Evolutionary conservation across 2,888 invertebrate genomes (phyloP).

Genomic region (Phortica magna): DNA sequence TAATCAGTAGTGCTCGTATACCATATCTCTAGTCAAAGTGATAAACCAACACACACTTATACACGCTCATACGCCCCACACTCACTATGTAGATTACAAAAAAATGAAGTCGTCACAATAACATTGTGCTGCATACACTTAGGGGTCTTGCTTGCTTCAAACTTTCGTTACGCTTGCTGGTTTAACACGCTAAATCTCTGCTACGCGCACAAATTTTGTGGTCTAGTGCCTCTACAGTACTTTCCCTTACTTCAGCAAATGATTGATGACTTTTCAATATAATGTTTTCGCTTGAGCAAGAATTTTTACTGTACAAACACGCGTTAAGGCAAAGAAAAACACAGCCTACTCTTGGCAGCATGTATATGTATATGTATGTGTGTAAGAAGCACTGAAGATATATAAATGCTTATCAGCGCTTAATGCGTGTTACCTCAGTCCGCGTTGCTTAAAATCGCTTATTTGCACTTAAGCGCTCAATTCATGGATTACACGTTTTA

Average conservation of each 20-base stretch:
- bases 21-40: too few relatives aligned
- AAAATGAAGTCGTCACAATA: slow-evolving; percentile 3
- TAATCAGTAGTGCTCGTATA: too few relatives aligned
- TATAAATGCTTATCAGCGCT: not conserved
- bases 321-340: not conserved
- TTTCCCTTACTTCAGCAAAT: not conserved
- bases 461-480: slow-evolving; percentile 11
- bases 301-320: not conserved
- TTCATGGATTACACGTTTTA: slow-evolving; percentile 11
- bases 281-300: not conserved
- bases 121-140: not conserved
- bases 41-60: too few relatives aligned
- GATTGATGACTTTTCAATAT: slow-evolving; percentile 20
- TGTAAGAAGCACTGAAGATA: too few relatives aligned
- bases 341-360: not conserved
- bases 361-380: too few relatives aligned
- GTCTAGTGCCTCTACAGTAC: not conserved
- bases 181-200: slow-evolving; percentile 15
- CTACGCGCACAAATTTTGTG: not conserved
- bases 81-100: not conserved
- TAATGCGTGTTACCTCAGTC: not conserved
- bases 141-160: not conserved
- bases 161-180: slow-evolving; percentile 10
- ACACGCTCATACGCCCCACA: too few relatives aligned
- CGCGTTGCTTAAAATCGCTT: not conserved